Base-by-base conservation (phyloP, 2,888 invertebrate genomes). In the Pollenia angustigena region DNA sequence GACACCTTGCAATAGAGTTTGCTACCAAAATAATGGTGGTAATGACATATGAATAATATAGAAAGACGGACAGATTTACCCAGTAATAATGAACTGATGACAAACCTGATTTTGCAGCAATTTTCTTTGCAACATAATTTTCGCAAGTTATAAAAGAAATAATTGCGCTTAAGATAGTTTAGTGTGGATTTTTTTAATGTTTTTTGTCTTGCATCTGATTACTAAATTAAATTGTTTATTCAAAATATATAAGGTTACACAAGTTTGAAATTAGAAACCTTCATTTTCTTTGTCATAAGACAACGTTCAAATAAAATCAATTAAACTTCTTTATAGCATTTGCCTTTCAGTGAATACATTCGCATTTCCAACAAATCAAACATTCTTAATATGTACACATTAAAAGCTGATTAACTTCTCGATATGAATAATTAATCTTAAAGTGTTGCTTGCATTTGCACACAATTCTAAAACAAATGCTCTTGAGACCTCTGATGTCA, bases 1-100 rank as follows among this genome's bases (percentile, higher is more conserved):
- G 86, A 87, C 86, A 80, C 86, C 86, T 76, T 83, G 83, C 76
- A 64, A 72, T 83, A 72, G 80, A 80, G 83, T 83, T 79, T 66
- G 16, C 52, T 32, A 72, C 42, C 42, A 80, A 80, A 81, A 83
- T 72, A 81, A 81, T 81, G 66, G 60, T 83, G 76, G 56, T 83
- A 80, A 83, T 82, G 82, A 83, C 80, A 87, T 83, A 72, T 78
- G 83, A 50, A 72, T 56, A 42, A 66, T 9, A 32, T n/a, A 54
- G 54, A 66, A 56, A 68, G 42, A 18, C 16, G 40, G 16, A 50
- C 48, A 48, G n/a, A 52, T 44, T 18, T 40, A 54, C 23, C 14
- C 18, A 23, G 56, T 71, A n/a, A 32, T 48, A 56, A 12, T 18
- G 9, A 52, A 46, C 50, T 60, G 50, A 11, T 32, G 14, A 54